Percentiles rank a stretch among this genome's conserved stretches.
Conservation (phyloP, 2,113 vertebrate genomes). For the Coryphaenoides rupestris region DNA sequence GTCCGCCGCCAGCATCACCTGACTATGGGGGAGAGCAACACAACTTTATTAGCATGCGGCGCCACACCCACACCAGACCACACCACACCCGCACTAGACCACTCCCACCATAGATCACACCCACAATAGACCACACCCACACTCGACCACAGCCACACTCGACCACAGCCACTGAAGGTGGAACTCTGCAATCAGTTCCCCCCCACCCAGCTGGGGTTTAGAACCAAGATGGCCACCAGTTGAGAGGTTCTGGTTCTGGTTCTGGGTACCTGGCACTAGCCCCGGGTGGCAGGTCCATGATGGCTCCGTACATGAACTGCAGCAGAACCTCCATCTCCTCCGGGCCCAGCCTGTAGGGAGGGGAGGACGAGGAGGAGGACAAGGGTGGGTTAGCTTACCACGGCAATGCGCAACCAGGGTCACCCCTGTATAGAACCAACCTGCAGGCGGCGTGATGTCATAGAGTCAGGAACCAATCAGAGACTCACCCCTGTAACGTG, state of each 20-base stretch:
- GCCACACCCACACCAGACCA: too few species aligned
- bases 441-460: too few species aligned
- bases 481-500: constrained; percentile 87
- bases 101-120: too few species aligned
- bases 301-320: constrained; percentile 90
- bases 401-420: background rate
- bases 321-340: constrained; percentile 86
- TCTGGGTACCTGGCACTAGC: constrained; percentile 79
- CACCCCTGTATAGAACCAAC: too few species aligned
- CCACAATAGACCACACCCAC: too few species aligned
- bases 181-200: too few species aligned
- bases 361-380: constrained; percentile 14
- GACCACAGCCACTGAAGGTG: too few species aligned
- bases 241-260: background rate
- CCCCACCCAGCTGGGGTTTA: too few species aligned
- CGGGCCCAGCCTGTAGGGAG: constrained; percentile 77
- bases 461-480: background rate
- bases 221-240: background rate
- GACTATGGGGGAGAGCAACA: constrained; percentile 64
- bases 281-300: constrained; percentile 82
- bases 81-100: too few species aligned
- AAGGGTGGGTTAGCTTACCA: background rate
- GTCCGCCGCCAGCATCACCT: constrained; percentile 84
- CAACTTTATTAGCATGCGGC: background rate
- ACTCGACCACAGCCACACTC: too few species aligned